A percentile compares a stretch with the other conserved stretches of the same genome.
Conservation (phyloP, 2,888 invertebrate species). For the Drosophila nigricruria region DNA sequence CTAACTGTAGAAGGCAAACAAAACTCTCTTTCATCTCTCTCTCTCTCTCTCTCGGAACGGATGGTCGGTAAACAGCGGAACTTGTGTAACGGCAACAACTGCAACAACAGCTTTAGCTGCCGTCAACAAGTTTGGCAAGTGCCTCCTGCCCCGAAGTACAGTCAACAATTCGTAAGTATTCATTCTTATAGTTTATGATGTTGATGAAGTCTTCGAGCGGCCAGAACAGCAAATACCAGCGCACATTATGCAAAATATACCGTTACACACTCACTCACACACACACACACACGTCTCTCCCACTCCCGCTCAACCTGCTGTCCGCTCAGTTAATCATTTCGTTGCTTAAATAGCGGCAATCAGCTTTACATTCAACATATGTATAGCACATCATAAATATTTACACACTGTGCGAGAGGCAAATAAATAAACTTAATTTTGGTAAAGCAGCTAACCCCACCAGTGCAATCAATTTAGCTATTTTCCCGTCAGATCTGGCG, state of each 20-base stretch:
- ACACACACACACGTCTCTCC: too few species aligned
- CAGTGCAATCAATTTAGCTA: too few species aligned
- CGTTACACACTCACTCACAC: too few species aligned
- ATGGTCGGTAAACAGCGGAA: constrained; percentile 52
- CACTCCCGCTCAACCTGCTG: background rate
- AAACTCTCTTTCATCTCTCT: background rate
- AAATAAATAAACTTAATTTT: constrained; percentile 59
- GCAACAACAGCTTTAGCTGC: constrained; percentile 9
- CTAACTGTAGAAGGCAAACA: constrained; percentile 5
- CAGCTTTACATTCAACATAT: constrained; percentile 32
- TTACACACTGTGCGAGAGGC: constrained; percentile 39
- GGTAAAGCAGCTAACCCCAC: constrained; percentile 9
- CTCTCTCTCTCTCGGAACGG: constrained; percentile 17
- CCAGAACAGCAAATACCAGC: background rate
- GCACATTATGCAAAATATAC: constrained; percentile 9
- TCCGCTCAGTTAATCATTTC: constrained; percentile 27
- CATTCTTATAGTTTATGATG: constrained; percentile 25
- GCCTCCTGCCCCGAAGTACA: constrained; percentile 23
- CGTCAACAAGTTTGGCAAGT: constrained; percentile 34
- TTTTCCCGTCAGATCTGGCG: too few species aligned
- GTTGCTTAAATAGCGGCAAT: constrained; percentile 27
- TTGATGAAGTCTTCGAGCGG: constrained; percentile 31
- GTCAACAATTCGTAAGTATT: constrained; percentile 28
- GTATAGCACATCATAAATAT: constrained; percentile 59
- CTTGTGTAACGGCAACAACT: constrained; percentile 28